These are phyloP conservation scores for Prorops nasuta DNA, from an alignment of 1,140 invertebrate species.

Conservation along the genomic window DNA sequence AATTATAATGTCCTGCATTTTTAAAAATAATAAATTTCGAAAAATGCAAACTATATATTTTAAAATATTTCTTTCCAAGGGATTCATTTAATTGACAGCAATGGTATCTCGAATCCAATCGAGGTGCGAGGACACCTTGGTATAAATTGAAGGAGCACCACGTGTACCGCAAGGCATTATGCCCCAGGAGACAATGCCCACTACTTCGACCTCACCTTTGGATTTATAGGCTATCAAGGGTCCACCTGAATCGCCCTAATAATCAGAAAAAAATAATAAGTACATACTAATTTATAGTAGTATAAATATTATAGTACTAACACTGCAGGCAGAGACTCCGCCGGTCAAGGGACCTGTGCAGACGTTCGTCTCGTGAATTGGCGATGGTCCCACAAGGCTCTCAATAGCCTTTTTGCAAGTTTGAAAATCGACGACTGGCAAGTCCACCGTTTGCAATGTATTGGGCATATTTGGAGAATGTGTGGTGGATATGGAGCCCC, in stretches of 20 bases:
- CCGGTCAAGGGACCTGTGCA: conserved; percentile 57
- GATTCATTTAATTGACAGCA: too few species aligned
- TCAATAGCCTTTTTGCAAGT: conserved; percentile 37
- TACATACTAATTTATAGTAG: too few species aligned
- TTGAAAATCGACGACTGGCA: conserved; percentile 51
- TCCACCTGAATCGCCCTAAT: conserved; percentile 68
- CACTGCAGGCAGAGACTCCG: conserved; percentile 52
- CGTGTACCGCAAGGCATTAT: conserved; percentile 62
- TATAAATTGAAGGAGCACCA: conserved; percentile 66
- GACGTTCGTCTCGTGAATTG: conserved; percentile 52
- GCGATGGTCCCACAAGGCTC: conserved; percentile 32
- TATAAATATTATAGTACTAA: too few species aligned
- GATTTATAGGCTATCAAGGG: conserved; percentile 36
- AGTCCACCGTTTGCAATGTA: conserved; percentile 47
- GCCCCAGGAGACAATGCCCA: conserved; percentile 73
- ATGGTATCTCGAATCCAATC: conserved; percentile 42
- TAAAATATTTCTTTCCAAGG: too few species aligned
- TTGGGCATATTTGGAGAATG: conserved; percentile 38
- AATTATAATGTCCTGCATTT: too few species aligned
- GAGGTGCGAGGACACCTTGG: conserved; percentile 60
- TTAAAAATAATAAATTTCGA: too few species aligned
- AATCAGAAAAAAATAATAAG: too few species aligned
- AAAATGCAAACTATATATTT: too few species aligned
- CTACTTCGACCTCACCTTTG: conserved; percentile 43
- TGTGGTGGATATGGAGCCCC: conserved; percentile 53